Evolutionary conservation across 2,113 vertebrate genomes (phyloP).

Genomic region (Pachypanchax playfairii): DNA sequence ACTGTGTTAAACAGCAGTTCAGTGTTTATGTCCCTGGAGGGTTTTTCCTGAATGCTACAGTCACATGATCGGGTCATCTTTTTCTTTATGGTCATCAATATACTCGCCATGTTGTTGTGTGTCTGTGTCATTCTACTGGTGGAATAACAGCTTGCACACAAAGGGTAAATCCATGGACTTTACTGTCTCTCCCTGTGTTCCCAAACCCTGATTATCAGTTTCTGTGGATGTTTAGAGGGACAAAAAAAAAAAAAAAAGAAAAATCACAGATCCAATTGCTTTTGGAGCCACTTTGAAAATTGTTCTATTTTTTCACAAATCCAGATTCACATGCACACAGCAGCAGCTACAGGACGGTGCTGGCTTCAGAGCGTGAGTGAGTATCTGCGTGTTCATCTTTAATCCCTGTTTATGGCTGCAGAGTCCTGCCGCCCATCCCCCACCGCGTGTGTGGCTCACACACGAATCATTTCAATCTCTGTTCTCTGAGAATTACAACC

Average conservation of each 20-base stretch:
- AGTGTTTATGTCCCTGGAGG: slow-evolving; percentile 22
- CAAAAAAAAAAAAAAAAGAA: slow-evolving; percentile 40
- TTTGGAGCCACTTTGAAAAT: slow-evolving; percentile 69
- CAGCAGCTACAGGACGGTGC: slow-evolving; percentile 21
- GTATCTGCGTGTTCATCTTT: slow-evolving; percentile 61
- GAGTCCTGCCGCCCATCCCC: slow-evolving; percentile 40
- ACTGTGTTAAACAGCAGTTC: slow-evolving; percentile 16
- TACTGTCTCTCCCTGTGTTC: slow-evolving; percentile 11
- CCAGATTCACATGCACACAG: slow-evolving; percentile 5
- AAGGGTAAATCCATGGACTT: slow-evolving; percentile 12
- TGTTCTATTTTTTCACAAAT: slow-evolving; percentile 60
- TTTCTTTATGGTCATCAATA: slow-evolving; percentile 3
- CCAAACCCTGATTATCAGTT: slow-evolving; percentile 39
- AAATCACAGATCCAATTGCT: slow-evolving; percentile 52
- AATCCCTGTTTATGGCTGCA: slow-evolving; percentile 62
- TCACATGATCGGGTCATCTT: slow-evolving; percentile 40
- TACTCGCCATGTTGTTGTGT: slow-evolving; percentile 42
- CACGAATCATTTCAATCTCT: slow-evolving; percentile 43
- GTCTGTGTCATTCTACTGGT: too few relatives aligned
- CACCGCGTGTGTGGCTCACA: slow-evolving; percentile 24
- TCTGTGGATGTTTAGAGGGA: slow-evolving; percentile 13
- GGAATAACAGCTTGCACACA: too few relatives aligned
- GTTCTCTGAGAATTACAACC: slow-evolving; percentile 27
- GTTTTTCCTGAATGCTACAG: not conserved
- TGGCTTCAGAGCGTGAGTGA: slow-evolving; percentile 45